Base-by-base conservation (phyloP, 2,113 vertebrate genomes). In the Protomyctophum bolini region DNA sequence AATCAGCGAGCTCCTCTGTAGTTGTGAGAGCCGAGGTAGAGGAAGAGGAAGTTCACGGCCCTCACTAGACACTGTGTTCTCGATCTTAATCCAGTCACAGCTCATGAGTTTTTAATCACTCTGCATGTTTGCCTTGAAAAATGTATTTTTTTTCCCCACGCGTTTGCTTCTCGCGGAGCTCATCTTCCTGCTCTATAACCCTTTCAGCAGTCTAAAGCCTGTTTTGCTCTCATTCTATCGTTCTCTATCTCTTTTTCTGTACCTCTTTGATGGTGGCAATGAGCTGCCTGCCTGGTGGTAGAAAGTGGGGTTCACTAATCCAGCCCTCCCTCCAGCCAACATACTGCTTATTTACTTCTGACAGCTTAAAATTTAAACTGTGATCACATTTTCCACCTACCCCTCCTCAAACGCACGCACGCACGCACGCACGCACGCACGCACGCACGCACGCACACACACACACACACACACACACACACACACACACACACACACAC, bases 331-430 rank as follows among this genome's bases (percentile, higher is more conserved):
- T 52, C 45, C 65, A 70, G 70, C 72, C 71, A 21, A 75, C 63
- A 65, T 12, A 75, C 77, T 77, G 73, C 67, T 82, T 87, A 87
- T 91, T 91, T 91, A 85, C 87, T 82, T 79, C 71, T 84, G 87
- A 89, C 85, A 84, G 85, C 80, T 76, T 88, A 81, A 84, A 91
- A 90, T 88, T 82, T 85, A 87, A 87, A 86, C 86, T 77, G 81
- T 89, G 86, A 89, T 90, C 89, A 88, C 88, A 86, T 91, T 87
- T 82, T 86, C 85, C 87, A 83, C 87, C 33, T 41, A 72, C 65
- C 28, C 57, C 76, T 86, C 68, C 65, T 81, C 77, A 50, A 57
- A 54, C 59, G 11, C 15, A 8, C 70, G 81, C 57, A 58, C 12
- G 6, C 10, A 0, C 41, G 3, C 47, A 4, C 33, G 4, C 33